phyloP scores from a whole-genome alignment of 2,797 vertebrate species.

The Pantherophis vulpinus region DNA sequence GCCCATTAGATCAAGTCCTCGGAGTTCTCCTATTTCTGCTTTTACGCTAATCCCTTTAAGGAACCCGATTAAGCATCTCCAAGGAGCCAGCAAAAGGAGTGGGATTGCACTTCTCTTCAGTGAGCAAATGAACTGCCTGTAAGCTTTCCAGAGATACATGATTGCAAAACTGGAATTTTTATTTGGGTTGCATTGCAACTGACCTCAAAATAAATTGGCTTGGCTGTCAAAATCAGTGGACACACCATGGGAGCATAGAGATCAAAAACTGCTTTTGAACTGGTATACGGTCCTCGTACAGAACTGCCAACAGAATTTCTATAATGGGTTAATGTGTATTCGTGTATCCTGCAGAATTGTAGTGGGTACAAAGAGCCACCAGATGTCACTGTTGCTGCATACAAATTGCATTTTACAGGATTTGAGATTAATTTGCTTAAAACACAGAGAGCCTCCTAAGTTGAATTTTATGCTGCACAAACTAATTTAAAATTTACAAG shows the following conservation, averaged over 20 bases:
- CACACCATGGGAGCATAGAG: not conserved
- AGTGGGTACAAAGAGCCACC: conserved; percentile 21
- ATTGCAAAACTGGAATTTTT: not conserved
- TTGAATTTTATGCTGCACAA: not conserved
- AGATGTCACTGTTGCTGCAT: conserved; percentile 65
- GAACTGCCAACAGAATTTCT: not conserved
- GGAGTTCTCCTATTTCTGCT: not conserved
- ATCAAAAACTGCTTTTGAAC: not conserved
- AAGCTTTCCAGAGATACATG: not conserved
- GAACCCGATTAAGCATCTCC: not conserved
- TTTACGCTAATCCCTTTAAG: not conserved
- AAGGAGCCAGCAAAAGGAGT: not conserved
- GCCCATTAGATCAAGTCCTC: not conserved
- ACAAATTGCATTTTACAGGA: conserved; percentile 12
- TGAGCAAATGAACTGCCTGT: not conserved
- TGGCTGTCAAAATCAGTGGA: not conserved
- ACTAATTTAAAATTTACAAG: not conserved
- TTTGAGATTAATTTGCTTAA: not conserved
- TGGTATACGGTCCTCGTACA: not conserved
- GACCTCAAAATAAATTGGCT: not conserved
- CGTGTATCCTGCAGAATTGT: not conserved
- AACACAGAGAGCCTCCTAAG: not conserved
- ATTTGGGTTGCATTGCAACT: not conserved
- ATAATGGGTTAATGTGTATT: not conserved
- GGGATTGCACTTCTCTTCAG: not conserved